Conservation (phyloP, 2,888 invertebrate species). For the Zele albiditarsus region DNA sequence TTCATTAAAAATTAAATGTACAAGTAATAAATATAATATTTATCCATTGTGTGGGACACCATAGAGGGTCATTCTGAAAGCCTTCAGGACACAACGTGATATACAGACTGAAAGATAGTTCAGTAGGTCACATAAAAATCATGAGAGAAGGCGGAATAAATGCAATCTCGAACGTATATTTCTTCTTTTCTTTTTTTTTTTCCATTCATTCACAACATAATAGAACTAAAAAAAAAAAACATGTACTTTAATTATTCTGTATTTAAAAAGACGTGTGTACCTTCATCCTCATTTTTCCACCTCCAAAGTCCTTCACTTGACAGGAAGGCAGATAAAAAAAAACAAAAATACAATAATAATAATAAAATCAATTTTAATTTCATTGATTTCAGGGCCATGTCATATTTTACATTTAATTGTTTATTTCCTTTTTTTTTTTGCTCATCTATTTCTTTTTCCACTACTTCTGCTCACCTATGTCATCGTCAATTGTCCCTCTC, state of each 20-base stretch:
- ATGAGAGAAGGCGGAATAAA: conserved; percentile 12
- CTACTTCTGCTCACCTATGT: conserved; percentile 25
- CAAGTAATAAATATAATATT: conserved; percentile 26
- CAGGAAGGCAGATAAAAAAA: neutral
- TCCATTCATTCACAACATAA: neutral
- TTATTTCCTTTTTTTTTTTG: neutral
- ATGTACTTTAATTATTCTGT: neutral
- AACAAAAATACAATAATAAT: neutral
- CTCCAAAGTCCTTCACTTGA: neutral
- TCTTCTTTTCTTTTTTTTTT: neutral
- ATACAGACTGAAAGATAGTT: conserved; percentile 38
- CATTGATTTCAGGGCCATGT: neutral
- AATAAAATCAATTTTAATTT: neutral
- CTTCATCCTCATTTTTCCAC: neutral
- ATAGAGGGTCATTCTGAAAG: neutral
- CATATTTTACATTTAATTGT: too few species aligned
- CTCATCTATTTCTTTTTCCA: neutral
- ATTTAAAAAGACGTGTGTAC: neutral
- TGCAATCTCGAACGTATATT: neutral
- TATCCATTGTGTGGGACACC: conserved; percentile 8
- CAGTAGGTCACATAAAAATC: conserved; percentile 33
- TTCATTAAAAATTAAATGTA: neutral
- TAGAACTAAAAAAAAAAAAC: neutral
- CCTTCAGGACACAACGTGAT: conserved; percentile 21
- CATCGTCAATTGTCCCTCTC: conserved; percentile 15